Percentiles rank a stretch among this genome's conserved stretches.
Conservation (phyloP, 2,888 invertebrate species). For the Phasia obesa region DNA sequence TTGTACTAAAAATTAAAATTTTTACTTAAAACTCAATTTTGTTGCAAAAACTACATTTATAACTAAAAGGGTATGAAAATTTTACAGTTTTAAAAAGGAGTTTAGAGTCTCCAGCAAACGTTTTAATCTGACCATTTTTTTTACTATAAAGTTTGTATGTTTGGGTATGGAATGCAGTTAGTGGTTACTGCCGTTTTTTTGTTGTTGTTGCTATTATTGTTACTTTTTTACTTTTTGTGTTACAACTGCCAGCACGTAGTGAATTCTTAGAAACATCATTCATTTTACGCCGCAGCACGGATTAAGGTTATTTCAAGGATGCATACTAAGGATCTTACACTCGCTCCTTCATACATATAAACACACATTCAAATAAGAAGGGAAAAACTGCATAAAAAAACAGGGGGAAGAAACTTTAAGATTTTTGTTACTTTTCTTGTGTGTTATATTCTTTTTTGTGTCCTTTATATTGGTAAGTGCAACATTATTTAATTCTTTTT, state of each 20-base stretch:
- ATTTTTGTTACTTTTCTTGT: constrained; percentile 49
- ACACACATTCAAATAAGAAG: background rate
- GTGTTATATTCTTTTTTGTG: constrained; percentile 20
- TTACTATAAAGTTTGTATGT: constrained; percentile 10
- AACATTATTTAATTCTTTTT: constrained; percentile 53
- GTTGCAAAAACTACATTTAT: no score
- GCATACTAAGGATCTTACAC: constrained; percentile 62
- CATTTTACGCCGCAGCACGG: constrained; percentile 78
- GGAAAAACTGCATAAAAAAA: constrained; percentile 9
- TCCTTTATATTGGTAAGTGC: constrained; percentile 55
- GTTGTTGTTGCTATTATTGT: background rate
- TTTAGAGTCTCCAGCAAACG: background rate
- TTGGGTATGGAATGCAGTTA: constrained; percentile 36
- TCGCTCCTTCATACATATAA: constrained; percentile 20
- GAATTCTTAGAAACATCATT: constrained; percentile 76
- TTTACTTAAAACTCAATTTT: no score
- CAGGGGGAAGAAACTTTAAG: constrained; percentile 48
- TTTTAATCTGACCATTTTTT: background rate
- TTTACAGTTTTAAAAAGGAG: background rate
- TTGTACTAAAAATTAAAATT: no score
- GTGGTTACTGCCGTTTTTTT: background rate
- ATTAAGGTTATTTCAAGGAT: constrained; percentile 82
- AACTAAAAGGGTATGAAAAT: background rate
- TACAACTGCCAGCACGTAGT: constrained; percentile 68
- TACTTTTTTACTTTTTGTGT: constrained; percentile 37